Conservation (phyloP, 2,797 vertebrate species). For the Alcedo atthis region DNA sequence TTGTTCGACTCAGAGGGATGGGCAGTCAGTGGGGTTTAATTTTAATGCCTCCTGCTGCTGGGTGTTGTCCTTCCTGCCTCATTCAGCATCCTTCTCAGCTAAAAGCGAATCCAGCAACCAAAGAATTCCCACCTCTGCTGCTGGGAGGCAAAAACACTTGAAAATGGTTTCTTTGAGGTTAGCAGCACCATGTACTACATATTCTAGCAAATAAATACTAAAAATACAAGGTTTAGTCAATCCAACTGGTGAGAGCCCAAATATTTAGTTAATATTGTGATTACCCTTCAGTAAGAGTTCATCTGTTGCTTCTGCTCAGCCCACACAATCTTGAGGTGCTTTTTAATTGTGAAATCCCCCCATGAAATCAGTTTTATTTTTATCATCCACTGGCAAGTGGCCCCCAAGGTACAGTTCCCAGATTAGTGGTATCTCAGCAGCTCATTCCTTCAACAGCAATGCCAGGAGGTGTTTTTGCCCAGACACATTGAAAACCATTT, state of each 20-base stretch:
- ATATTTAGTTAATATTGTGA: slow-evolving; percentile 25
- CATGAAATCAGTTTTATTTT: slow-evolving; percentile 32
- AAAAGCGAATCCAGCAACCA: background rate
- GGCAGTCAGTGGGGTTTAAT: background rate
- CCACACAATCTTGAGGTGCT: slow-evolving; percentile 18
- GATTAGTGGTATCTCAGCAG: background rate
- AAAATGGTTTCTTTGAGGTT: background rate
- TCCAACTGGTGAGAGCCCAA: slow-evolving; percentile 17
- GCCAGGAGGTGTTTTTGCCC: background rate
- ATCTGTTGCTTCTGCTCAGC: slow-evolving; percentile 14
- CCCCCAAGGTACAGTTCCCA: background rate
- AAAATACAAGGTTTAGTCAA: background rate
- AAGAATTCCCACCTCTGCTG: background rate
- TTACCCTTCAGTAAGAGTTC: background rate
- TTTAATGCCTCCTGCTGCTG: background rate
- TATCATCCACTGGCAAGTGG: background rate
- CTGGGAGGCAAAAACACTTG: background rate
- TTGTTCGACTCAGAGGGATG: background rate
- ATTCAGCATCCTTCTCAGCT: background rate
- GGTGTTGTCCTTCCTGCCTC: background rate
- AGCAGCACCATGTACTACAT: background rate
- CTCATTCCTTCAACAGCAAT: background rate
- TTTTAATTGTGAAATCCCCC: background rate
- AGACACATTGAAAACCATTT: background rate
- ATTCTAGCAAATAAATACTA: background rate